Evolutionary conservation across 2,113 vertebrate species (phyloP).

Genomic region (Silurus meridionalis): DNA sequence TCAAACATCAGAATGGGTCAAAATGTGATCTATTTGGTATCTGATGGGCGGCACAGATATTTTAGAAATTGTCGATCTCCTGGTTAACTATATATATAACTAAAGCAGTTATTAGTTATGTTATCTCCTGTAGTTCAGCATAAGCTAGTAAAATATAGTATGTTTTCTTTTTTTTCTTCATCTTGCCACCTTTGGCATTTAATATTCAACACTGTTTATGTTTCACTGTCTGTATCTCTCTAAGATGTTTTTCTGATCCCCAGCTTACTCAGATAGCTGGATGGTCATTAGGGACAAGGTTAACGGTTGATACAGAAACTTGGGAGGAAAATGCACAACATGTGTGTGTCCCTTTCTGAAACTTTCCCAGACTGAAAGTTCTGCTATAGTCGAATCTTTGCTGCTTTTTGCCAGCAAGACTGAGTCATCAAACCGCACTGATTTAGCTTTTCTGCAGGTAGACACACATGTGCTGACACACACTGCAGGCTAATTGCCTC

Average conservation of each 20-base stretch:
- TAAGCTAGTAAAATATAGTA: background rate
- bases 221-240: background rate
- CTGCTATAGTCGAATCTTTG: constrained; percentile 13
- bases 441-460: constrained; percentile 34
- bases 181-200: background rate
- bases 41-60: background rate
- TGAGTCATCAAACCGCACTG: constrained; percentile 19
- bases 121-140: background rate
- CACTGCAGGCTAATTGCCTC: constrained; percentile 41
- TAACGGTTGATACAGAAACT: constrained; percentile 45
- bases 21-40: background rate
- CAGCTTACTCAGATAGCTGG: too few species aligned
- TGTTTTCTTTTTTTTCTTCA: background rate
- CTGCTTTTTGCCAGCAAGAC: constrained; percentile 31
- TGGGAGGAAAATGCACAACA: constrained; percentile 37
- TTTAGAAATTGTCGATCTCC: background rate
- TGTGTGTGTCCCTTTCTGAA: background rate
- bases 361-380: constrained; percentile 10
- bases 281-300: constrained; percentile 42
- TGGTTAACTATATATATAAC: too few species aligned
- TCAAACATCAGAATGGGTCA: background rate
- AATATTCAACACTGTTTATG: background rate
- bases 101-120: background rate
- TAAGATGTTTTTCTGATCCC: background rate
- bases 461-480: constrained; percentile 30